A percentile compares a stretch with the other conserved stretches of the same genome.
Evolutionary conservation across 2,113 vertebrate genomes (phyloP).

Genomic region (Mobula birostris): DNA sequence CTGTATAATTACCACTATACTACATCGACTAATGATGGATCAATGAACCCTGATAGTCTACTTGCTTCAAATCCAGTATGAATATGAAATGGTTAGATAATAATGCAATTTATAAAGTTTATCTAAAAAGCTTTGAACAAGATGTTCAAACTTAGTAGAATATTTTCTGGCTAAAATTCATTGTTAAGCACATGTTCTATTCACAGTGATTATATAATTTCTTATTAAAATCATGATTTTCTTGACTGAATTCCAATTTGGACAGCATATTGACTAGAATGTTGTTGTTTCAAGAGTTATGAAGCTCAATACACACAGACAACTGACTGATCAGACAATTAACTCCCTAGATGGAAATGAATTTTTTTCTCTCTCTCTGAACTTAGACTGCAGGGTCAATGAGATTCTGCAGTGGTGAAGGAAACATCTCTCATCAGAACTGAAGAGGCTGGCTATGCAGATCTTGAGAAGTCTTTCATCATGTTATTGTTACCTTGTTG

Average conservation of each 20-base stretch:
- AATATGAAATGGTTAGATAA: background rate
- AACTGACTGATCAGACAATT: background rate
- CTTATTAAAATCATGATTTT: background rate
- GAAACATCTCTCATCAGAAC: background rate
- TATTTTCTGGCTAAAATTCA: background rate
- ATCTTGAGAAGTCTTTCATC: background rate
- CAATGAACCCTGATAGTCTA: background rate
- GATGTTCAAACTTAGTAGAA: background rate
- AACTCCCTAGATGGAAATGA: background rate
- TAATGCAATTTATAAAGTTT: background rate
- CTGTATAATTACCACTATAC: background rate
- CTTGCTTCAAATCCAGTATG: background rate
- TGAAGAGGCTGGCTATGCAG: background rate
- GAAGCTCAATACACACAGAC: background rate
- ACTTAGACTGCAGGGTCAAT: background rate
- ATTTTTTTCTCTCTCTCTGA: background rate
- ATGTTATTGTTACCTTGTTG: background rate
- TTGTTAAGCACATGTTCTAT: background rate
- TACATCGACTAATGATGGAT: background rate
- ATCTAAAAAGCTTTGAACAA: background rate
- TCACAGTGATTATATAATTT: background rate
- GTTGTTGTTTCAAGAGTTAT: background rate
- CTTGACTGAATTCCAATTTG: background rate
- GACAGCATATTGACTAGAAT: background rate
- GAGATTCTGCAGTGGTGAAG: background rate